Base-by-base conservation (phyloP, 2,797 vertebrate species). In the Siniperca obscura region DNA sequence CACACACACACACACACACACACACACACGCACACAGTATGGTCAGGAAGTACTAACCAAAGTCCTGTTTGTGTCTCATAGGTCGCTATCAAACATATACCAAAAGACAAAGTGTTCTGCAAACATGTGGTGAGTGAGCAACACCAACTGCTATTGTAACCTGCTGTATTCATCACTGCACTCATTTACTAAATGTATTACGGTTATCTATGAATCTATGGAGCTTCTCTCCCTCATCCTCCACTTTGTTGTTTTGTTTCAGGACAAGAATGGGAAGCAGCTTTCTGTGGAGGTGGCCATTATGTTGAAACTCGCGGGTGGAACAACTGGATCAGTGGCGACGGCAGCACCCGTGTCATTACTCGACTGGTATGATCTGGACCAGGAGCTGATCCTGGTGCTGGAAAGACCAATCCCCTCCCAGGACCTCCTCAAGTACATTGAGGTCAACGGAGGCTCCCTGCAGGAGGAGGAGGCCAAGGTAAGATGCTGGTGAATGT, bases 301-400 rank as follows among this genome's bases (percentile, higher is more conserved):
- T 0, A 77, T 86, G 82, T 3, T 50, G 0, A 56, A 57, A 10
- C 62, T 80, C 0, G 3, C 11, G 0, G 30, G 14, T 3, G n/a
- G 2, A 22, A 6, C 0, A 1, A 21, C 3, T 8, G 27, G 69
- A 40, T 48, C n/a, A n/a, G 27, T 3, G n/a, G 72, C 55, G 17
- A 1, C 17, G 0, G 38, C 59, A 0, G 57, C 60, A 13, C 7
- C 72, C 0, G 44, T 87, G 42, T 44, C 78, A 2, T 66, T 87
- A 2, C 46, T 87, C 34, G 85, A 82, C 57, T 89, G 82, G 81
- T 88, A 82, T 3, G 50, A 81, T 13, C 53, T 86, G 22, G 50
- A n/a, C 1, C 2, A 59, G 22, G 52, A 62, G 13, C 57, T 80
- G 10, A 36, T 87, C 25, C 17, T 87, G 42, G 65, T 88, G 8